Base-by-base conservation (phyloP, 2,888 invertebrate genomes). In the Dioctria rufipes region DNA sequence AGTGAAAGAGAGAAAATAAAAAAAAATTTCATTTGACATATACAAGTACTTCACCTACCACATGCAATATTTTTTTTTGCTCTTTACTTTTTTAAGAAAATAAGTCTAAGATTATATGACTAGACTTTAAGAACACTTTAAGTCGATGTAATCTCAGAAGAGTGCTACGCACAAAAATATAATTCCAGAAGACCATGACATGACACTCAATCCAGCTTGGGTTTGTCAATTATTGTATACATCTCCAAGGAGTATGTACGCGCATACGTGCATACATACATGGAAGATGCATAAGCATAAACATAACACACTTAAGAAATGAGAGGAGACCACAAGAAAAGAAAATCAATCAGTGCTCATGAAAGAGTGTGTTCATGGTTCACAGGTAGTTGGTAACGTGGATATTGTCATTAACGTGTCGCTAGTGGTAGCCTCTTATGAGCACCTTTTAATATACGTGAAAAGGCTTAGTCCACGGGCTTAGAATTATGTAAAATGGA, bases 71-170 rank as follows among this genome's bases (percentile, higher is more conserved):
- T 54, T 43, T 43, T 43, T 43, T 61, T 25, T 11, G 11, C 11
- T 25, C 4, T 5, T 25, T 37, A 61, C 3, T 9, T 51, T 11
- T 13, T 37, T 37, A 9, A 9, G n/a, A 37, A 25, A 42, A 43
- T 43, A 13, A 46, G 25, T 25, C 42, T n/a, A 40, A 58, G 73
- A 73, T 60, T 73, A 25, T 25, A 73, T n/a, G 73, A 37, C 60
- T 73, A 73, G 60, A 42, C n/a, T 58, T 73, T 77, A 77, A 77
- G 77, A 77, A 77, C 77, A 77, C 77, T 77, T 77, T 77, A 77
- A 77, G 77, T 77, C 63, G 77, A 77, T 77, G 77, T 77, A 77
- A 77, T 77, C 77, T 63, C 63, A 61, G 49, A 63, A n/a, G 77
- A 63, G 77, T 51, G 63, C 49, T 46, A 77, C 77, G 77, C 77